Evolutionary conservation across 2,888 invertebrate species (phyloP), one percentile per base, ranked within the genome.

Genomic region (Drosophila yooni): DNA sequence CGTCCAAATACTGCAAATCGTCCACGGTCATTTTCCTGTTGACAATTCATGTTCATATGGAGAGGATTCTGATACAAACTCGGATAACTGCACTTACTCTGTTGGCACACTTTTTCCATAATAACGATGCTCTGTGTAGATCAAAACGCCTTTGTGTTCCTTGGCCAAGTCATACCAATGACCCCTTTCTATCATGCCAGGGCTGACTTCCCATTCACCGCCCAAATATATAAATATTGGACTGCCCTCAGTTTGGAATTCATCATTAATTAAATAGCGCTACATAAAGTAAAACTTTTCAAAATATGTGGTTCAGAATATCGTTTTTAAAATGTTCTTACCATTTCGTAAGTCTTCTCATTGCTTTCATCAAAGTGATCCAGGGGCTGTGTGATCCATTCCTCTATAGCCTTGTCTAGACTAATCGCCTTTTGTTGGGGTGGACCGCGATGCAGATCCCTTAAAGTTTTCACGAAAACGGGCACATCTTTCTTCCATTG

Each of bases 81-180:
- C 10, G 11, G 18, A n/a, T 21, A 34, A 8, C 0, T 7, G 0
- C 11, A 60, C 94, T 94, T 92, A 97, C 97, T 83, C 76, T 11
- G 95, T 95, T 0, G 97, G 97, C 72, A 94, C 94, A 79, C 96
- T 97, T 54, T 94, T 78, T 1, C 97, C 97, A 89, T 97, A 98
- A 92, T 95, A 98, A 78, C 97, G 94, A 91, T 97, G 97, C 91
- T 98, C 97, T 0, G 97, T 95, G 81, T 96, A 95, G 90, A 96
- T 95, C 76, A 96, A 93, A 2, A 95, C 94, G 0, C 96, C 97
- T 0, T 94, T 93, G 76, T 95, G 93, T 18, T 92, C 84, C 58
- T 89, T 76, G 0, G 95, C 96, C 86, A 96, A 91, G 60, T 95
- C 94, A 65, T 94, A 93, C 82, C 96, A 95, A 64, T 95, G 94